Evolutionary conservation across 30 jellyfish, hydroid and myxozoan genomes (phyloP), one percentile per base, ranked within the genome.

Genomic region (Hydractinia echinata): DNA sequence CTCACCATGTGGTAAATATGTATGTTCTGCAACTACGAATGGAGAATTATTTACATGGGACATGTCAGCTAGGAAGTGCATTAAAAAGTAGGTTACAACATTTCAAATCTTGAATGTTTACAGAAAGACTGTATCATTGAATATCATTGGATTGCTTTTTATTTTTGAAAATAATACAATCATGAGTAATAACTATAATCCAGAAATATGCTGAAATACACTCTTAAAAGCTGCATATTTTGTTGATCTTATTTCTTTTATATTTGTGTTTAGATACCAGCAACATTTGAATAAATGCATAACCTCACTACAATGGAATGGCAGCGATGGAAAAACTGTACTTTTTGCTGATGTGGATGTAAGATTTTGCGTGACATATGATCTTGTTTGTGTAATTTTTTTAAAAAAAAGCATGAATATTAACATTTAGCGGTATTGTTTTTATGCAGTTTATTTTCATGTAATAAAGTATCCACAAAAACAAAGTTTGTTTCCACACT

Each of bases 11-110:
- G 97, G 96, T 1, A 50, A 61, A 10, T 86, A 14, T 61, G 39
- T 86, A 3, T 91, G 89, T 51, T 82, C 96, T 69, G 79, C 95
- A 54, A 68, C 96, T 50, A 64, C 60, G n/a, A 79, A 82, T 82
- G 96, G 97, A 19, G 96, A 86, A 67, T 70, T 91, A 10, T 79
- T 81, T 70, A 66, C 79, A 6, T 91, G 97, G 97, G 94, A 91
- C 64, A 13, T 79, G 44, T 21, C 87, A n/a, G 73, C 66, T 48
- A 86, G 79, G 68, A 79, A 64, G 48, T 55, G 72, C 71, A 30
- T 91, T 5, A 79, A 86, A 77, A 72, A 71, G 97, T 86, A 70
- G 70, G 92, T 73, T 15, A n/a, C 18, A 19, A 11, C 69, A 16
- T 58, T 64, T 13, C 39, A n/a, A 64, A 44, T 64, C 74, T 6